These are phyloP conservation scores for Spilarctia lutea DNA, from an alignment of 2,888 invertebrate species.

Conservation along the genomic window DNA sequence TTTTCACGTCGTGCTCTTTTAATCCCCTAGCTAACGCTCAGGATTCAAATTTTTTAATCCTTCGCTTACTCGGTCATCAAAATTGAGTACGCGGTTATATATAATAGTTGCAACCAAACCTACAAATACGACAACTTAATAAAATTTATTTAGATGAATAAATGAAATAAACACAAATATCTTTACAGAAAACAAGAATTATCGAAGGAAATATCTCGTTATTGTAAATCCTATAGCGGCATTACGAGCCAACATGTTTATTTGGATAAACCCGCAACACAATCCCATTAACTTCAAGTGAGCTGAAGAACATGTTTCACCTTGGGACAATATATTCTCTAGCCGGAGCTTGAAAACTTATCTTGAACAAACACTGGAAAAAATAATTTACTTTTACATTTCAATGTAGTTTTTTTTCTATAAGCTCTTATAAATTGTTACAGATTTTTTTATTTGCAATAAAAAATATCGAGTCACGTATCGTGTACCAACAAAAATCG, in stretches of 20 bases:
- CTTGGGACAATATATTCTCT: not conserved
- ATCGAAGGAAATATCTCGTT: not conserved
- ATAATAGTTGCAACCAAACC: no score
- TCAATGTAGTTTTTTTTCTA: not conserved
- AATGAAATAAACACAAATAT: not conserved
- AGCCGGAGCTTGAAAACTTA: not conserved
- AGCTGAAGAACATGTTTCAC: not conserved
- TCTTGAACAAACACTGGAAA: constrained; percentile 1
- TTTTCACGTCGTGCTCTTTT: no score
- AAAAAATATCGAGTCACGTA: no score
- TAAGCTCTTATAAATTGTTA: no score
- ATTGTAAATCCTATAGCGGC: not conserved
- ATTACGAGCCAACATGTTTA: not conserved
- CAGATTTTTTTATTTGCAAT: no score
- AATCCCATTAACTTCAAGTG: not conserved
- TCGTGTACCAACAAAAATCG: no score
- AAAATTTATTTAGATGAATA: not conserved
- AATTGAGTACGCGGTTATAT: no score
- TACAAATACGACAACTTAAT: no score
- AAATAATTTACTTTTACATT: not conserved
- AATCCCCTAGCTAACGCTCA: no score
- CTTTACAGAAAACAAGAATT: not conserved
- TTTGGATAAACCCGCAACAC: not conserved
- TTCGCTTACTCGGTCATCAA: no score
- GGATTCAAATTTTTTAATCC: no score